phyloP scores from a whole-genome alignment of 2,797 vertebrate species.

The Taeniopygia guttata region DNA sequence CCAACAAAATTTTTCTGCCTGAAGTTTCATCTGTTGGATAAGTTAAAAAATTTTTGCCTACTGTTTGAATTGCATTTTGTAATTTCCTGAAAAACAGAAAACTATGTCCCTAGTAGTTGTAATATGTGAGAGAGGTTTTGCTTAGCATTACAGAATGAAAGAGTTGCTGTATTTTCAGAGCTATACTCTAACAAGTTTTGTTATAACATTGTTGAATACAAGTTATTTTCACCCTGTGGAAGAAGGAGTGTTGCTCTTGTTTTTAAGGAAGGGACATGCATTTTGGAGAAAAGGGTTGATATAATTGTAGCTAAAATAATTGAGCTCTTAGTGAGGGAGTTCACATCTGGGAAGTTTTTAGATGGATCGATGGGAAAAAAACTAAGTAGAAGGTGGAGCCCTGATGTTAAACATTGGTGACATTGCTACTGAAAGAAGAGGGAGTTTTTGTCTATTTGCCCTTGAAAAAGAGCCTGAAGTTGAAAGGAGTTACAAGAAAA shows the following conservation, averaged over 20 bases:
- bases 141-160: background rate
- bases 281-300: background rate
- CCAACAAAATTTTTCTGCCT: background rate
- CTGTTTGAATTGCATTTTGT: background rate
- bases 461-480: background rate
- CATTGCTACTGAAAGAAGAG: background rate
- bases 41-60: background rate
- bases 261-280: background rate
- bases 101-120: background rate
- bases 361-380: background rate
- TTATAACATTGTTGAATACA: background rate
- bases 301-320: background rate
- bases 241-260: background rate
- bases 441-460: background rate
- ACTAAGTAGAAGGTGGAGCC: background rate
- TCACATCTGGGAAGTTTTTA: background rate
- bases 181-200: background rate
- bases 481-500: background rate
- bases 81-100: background rate
- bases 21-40: background rate
- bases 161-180: background rate
- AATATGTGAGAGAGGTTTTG: background rate
- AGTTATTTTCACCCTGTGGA: background rate
- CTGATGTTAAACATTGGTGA: background rate
- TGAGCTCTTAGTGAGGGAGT: background rate